These are phyloP conservation scores for Amphipyra tragopoginis DNA, from an alignment of 2,888 invertebrate species.

Conservation along the genomic window DNA sequence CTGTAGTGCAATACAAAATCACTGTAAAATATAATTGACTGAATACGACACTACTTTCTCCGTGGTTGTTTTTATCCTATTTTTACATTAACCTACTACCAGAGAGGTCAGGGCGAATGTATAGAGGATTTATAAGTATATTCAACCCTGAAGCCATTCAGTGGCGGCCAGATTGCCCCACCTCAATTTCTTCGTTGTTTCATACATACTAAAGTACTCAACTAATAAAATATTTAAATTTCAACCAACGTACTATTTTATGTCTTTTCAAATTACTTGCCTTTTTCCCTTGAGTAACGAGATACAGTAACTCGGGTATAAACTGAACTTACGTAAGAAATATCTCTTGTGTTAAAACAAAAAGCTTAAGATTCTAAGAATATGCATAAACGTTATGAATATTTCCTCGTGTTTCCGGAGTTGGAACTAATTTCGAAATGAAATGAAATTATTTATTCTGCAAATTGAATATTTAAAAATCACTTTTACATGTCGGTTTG, in stretches of 20 bases:
- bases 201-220: conserved; percentile 51
- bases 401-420: no score
- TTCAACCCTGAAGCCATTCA: conserved; percentile 57
- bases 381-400: no score
- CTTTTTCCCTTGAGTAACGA: conserved; percentile 5
- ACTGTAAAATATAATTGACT: no score
- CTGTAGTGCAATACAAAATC: no score
- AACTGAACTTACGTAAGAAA: conserved; percentile 14
- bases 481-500: no score
- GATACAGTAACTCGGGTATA: conserved; percentile 4
- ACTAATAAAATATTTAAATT: conserved; percentile 57
- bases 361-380: neutral
- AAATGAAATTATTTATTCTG: no score
- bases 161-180: conserved; percentile 48
- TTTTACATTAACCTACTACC: conserved; percentile 25
- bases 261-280: conserved; percentile 22
- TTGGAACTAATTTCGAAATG: no score
- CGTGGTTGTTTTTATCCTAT: neutral
- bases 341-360: neutral
- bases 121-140: conserved; percentile 17
- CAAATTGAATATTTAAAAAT: no score
- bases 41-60: no score
- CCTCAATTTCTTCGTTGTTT: conserved; percentile 52
- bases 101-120: conserved; percentile 43
- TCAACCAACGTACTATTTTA: conserved; percentile 41